phyloP scores from a whole-genome alignment of 1,140 invertebrate genomes.

The Copidosoma floridanum region DNA sequence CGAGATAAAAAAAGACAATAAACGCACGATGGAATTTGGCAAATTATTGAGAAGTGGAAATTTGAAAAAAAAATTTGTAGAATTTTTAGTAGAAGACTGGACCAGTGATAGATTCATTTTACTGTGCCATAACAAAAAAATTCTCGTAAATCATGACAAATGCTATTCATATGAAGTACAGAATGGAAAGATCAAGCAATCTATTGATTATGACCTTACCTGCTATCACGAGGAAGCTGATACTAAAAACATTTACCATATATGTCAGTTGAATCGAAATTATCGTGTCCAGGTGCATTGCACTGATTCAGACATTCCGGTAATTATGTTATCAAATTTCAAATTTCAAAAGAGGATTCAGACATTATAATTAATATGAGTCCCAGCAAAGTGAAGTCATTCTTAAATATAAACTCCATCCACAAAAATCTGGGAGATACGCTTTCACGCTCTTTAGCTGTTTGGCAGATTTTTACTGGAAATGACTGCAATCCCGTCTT shows the following conservation, averaged over 20 bases:
- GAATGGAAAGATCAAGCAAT: no score
- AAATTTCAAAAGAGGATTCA: background rate
- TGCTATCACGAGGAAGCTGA: no score
- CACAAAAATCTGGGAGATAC: background rate
- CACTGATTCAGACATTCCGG: no score
- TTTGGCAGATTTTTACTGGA: background rate
- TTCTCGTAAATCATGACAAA: no score
- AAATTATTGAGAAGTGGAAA: background rate
- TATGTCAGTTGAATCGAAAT: background rate
- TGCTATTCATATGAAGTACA: no score
- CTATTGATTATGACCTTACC: no score
- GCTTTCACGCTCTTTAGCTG: background rate
- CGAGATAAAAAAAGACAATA: background rate
- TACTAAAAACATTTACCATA: no score
- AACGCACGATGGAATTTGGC: background rate
- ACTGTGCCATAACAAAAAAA: background rate
- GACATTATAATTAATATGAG: background rate
- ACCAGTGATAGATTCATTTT: constrained; percentile 22
- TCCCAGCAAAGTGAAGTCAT: background rate
- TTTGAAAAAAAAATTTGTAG: constrained; percentile 13
- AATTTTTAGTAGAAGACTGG: constrained; percentile 28
- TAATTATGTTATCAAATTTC: no score
- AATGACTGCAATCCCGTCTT: background rate
- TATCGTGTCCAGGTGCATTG: background rate
- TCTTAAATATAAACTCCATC: background rate